Conservation (phyloP, 2,888 invertebrate genomes). For the Eristalis pertinax region DNA sequence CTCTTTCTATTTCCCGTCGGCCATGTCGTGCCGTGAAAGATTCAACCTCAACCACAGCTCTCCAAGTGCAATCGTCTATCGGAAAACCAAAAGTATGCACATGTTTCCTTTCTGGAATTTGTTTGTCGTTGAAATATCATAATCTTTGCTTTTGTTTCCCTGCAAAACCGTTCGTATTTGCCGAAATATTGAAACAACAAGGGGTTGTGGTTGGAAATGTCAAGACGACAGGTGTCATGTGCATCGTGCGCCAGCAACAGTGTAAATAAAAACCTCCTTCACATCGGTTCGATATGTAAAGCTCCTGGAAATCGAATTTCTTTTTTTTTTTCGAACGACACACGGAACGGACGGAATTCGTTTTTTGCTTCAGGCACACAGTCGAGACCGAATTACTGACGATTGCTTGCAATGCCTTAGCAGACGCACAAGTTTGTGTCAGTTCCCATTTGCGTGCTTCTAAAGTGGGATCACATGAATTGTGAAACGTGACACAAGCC, state of each 20-base stretch:
- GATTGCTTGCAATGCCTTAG: background rate
- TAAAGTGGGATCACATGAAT: background rate
- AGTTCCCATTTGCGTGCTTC: no score
- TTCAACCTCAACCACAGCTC: no score
- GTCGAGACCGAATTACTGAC: background rate
- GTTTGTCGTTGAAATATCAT: no score
- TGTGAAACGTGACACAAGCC: background rate
- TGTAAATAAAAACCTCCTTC: background rate
- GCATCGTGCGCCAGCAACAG: background rate
- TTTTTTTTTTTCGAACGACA: background rate
- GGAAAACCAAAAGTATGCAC: no score
- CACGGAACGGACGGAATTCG: background rate
- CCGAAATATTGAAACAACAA: background rate
- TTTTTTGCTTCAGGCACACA: background rate
- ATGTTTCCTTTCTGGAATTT: no score
- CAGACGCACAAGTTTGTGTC: background rate
- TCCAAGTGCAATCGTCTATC: no score
- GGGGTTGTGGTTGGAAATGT: background rate
- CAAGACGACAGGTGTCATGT: background rate
- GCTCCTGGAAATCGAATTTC: background rate
- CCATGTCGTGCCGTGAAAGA: no score
- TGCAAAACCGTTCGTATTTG: no score
- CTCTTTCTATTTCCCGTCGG: no score
- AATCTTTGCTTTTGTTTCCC: no score
- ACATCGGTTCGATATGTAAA: background rate